Base-by-base conservation (phyloP, 1,140 invertebrate genomes). In the Drosophila leontia region DNA sequence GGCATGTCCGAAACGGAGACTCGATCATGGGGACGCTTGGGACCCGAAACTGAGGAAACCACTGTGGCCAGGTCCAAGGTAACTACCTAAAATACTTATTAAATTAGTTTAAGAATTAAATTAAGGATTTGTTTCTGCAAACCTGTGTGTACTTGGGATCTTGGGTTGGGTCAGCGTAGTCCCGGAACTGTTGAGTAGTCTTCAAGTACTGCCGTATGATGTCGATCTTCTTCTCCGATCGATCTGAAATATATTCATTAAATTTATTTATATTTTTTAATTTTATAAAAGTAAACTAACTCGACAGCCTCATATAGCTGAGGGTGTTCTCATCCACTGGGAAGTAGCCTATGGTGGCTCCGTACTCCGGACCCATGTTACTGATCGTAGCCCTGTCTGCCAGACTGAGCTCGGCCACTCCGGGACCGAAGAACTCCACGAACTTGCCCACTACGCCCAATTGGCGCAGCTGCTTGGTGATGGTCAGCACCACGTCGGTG, bases 291-390 rank as follows among this genome's bases (percentile, higher is more conserved):
- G 4, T 9, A 57, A 15, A 65, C 82, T 93, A 93, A 98, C 98
- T 97, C 74, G 98, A 99, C 94, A 99, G 97, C 50, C 93, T 93
- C 32, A 99, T 94, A 91, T 99, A 99, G 35, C 94, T 93, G 26
- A 99, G 94, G 34, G 97, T 98, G 51, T 96, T 95, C 26, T 95
- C 93, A 93, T 99, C 99, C 1, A 99, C 97, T 3, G 99, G 97
- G 93, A 99, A 99, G 93, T 97, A 99, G 0, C 97, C 98, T 75
- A 98, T 96, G 1, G 99, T 99, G 7, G 99, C 99, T 23, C 99
- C 97, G 93, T 99, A 99, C 94, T 99, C 99, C 0, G 98, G 98
- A 92, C 97, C 99, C 99, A 99, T 99, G 93, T 99, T 99, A 37
- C 95, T 98, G 91, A 97, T 99, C 42, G 95, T 99, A 68, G 96